phyloP scores from a whole-genome alignment of 2,888 invertebrate species.

The Eupithecia subfuscata region DNA sequence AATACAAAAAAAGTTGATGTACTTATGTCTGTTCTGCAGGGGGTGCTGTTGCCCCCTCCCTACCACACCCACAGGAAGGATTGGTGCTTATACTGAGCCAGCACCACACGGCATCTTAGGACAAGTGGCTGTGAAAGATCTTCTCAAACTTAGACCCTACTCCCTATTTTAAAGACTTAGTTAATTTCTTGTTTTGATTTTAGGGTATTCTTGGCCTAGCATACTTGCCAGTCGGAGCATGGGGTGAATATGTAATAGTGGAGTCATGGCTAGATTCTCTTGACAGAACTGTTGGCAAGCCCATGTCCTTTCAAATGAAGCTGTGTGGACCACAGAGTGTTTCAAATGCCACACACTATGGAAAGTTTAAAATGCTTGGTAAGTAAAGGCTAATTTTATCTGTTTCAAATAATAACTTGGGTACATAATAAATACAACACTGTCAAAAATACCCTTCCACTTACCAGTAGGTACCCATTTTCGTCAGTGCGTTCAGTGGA shows the following conservation, averaged over 20 bases:
- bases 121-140: neutral
- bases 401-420: neutral
- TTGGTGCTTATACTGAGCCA: too few relatives aligned
- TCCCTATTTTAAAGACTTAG: neutral
- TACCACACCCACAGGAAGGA: too few relatives aligned
- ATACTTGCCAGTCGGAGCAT: conserved; percentile 77
- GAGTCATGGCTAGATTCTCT: conserved; percentile 77
- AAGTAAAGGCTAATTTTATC: neutral
- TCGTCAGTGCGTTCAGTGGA: too few relatives aligned
- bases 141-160: neutral
- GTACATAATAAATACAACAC: too few relatives aligned
- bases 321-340: conserved; percentile 80
- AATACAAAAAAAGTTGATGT: neutral
- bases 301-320: conserved; percentile 82
- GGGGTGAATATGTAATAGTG: conserved; percentile 67
- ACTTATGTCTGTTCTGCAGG: too few relatives aligned
- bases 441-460: neutral
- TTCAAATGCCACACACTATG: conserved; percentile 75
- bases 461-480: neutral
- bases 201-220: conserved; percentile 86
- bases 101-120: neutral
- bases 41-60: too few relatives aligned
- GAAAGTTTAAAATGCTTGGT: conserved; percentile 77
- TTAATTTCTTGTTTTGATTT: conserved; percentile 43
- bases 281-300: conserved; percentile 59